Percentiles rank a stretch among this genome's conserved stretches.
These are phyloP conservation scores for Anodontia alba DNA, from an alignment of 2,888 invertebrate species.

Conservation along the genomic window DNA sequence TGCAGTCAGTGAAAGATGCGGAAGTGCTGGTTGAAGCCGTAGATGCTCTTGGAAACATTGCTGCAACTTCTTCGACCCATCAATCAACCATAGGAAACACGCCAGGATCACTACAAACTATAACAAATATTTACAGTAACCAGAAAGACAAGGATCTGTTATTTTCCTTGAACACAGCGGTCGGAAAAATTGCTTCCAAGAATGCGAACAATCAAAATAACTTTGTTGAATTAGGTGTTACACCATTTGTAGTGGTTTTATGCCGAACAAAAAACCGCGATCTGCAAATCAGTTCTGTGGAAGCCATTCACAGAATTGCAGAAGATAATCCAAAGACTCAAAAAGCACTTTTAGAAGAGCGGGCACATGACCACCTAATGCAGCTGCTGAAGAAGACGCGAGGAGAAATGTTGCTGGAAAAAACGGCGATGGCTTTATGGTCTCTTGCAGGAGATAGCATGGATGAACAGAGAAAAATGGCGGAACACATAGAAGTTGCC, in stretches of 20 bases:
- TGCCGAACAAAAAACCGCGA: constrained; percentile 76
- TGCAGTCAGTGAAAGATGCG: constrained; percentile 73
- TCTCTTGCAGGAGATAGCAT: constrained; percentile 81
- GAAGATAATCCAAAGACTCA: constrained; percentile 80
- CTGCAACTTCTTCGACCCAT: constrained; percentile 69
- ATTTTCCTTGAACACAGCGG: constrained; percentile 75
- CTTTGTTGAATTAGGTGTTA: constrained; percentile 78
- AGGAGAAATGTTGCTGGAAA: constrained; percentile 76
- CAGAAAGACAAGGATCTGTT: constrained; percentile 74
- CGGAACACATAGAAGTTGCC: constrained; percentile 80
- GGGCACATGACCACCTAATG: constrained; percentile 81
- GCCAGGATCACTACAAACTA: constrained; percentile 83
- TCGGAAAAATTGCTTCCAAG: constrained; percentile 72
- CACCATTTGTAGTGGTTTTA: constrained; percentile 76
- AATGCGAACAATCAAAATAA: constrained; percentile 78
- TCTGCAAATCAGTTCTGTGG: constrained; percentile 82
- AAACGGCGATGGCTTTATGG: constrained; percentile 83
- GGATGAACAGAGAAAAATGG: constrained; percentile 80
- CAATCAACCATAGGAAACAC: constrained; percentile 73
- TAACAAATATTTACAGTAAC: constrained; percentile 76
- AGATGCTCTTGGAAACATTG: constrained; percentile 78
- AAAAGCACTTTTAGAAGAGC: constrained; percentile 73
- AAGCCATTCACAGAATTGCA: constrained; percentile 79
- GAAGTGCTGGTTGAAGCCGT: constrained; percentile 78
- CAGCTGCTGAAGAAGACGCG: constrained; percentile 79